phyloP scores from a whole-genome alignment of 2,888 invertebrate species.

The Leptinotarsa tumamoca region DNA sequence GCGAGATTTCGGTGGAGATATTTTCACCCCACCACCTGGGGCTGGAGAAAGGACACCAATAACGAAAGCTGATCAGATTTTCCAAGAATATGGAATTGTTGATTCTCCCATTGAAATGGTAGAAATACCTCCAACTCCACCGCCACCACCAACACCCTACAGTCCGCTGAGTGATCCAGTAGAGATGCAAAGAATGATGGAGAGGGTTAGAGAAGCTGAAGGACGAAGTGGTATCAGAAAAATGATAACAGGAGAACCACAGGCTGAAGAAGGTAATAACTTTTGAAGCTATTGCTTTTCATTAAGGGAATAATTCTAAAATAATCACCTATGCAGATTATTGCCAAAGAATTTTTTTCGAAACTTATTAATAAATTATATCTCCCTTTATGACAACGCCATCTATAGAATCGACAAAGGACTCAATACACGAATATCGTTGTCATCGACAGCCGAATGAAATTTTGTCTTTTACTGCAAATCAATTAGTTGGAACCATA shows the following conservation, averaged over 20 bases:
- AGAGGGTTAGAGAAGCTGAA: constrained; percentile 7
- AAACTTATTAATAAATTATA: too few species aligned
- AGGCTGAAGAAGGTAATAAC: neutral
- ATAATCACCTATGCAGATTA: too few species aligned
- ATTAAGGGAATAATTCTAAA: too few species aligned
- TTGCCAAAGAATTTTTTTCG: too few species aligned
- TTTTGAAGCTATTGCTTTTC: too few species aligned
- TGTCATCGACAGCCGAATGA: too few species aligned
- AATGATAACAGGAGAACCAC: neutral
- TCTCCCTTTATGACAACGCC: too few species aligned
- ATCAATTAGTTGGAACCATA: too few species aligned
- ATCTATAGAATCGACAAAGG: too few species aligned
- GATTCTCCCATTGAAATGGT: constrained; percentile 12
- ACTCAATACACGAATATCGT: too few species aligned
- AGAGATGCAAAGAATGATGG: constrained; percentile 20
- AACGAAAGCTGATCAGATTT: constrained; percentile 1
- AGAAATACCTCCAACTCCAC: constrained; percentile 6
- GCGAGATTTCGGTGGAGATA: neutral
- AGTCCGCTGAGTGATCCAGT: constrained; percentile 15
- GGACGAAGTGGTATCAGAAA: constrained; percentile 10
- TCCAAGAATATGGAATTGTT: constrained; percentile 6
- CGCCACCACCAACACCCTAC: neutral
- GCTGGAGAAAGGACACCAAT: constrained; percentile 1
- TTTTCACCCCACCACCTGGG: constrained; percentile 11
- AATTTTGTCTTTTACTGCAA: too few species aligned